Conservation (phyloP, 2,888 invertebrate genomes). For the Drosophila cognata region DNA sequence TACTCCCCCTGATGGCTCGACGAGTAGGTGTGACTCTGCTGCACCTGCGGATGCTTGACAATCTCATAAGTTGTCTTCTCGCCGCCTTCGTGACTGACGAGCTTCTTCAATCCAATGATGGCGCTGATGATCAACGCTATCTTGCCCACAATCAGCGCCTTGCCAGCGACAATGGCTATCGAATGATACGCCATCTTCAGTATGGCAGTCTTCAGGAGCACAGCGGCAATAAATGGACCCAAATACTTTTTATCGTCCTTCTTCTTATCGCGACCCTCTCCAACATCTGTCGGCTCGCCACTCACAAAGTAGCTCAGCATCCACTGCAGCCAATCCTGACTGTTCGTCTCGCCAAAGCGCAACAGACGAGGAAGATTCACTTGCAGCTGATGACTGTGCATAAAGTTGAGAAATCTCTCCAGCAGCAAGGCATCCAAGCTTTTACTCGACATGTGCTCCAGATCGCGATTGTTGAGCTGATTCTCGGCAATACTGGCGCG, state of each 20-base stretch:
- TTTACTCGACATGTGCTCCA: conserved; percentile 87
- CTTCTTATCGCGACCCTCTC: conserved; percentile 86
- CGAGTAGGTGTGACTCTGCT: conserved; percentile 91
- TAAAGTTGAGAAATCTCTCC: conserved; percentile 87
- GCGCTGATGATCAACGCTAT: conserved; percentile 92
- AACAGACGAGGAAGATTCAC: conserved; percentile 85
- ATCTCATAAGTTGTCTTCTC: conserved; percentile 94
- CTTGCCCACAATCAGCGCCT: conserved; percentile 93
- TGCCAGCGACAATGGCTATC: conserved; percentile 91
- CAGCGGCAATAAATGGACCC: conserved; percentile 89
- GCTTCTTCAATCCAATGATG: conserved; percentile 92
- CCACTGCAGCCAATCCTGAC: conserved; percentile 76
- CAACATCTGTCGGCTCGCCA: conserved; percentile 62
- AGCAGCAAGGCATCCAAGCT: conserved; percentile 87
- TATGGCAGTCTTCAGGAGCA: conserved; percentile 90
- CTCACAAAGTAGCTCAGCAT: conserved; percentile 84
- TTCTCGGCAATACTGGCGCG: conserved; percentile 80
- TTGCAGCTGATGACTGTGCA: conserved; percentile 87
- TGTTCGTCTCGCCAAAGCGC: conserved; percentile 86
- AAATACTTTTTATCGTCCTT: conserved; percentile 87
- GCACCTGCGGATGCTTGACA: conserved; percentile 93
- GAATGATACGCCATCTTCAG: conserved; percentile 91
- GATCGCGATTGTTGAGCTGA: conserved; percentile 86
- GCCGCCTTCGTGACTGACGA: conserved; percentile 89
- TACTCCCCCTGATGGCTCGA: conserved; percentile 88